Evolutionary conservation across 2,888 invertebrate genomes (phyloP).

Genomic region (Callyntrura guangdongensis): DNA sequence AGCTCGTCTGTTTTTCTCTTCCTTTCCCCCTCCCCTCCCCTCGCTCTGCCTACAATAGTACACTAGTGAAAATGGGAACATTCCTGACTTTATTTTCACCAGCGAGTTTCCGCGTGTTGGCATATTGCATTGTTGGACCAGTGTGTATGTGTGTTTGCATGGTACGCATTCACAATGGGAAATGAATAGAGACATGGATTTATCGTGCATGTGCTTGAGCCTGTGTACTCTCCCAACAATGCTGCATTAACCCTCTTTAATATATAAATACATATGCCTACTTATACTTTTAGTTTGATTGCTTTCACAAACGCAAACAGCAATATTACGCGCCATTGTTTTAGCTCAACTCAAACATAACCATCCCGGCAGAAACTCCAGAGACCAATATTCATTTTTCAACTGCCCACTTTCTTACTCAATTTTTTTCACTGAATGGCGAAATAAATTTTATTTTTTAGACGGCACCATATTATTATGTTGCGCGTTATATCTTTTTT

Average conservation of each 20-base stretch:
- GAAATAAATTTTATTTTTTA: constrained; percentile 64
- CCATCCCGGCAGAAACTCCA: constrained; percentile 48
- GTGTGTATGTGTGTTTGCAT: too few species aligned
- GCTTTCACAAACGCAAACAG: constrained; percentile 21
- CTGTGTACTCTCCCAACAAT: background rate
- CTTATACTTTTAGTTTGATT: background rate
- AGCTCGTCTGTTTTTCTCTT: background rate
- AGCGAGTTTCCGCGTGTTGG: background rate
- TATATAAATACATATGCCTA: background rate
- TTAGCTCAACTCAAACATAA: background rate
- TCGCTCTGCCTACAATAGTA: too few species aligned
- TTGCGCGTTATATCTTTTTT: constrained; percentile 1
- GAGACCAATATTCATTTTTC: constrained; percentile 77
- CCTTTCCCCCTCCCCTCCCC: too few species aligned
- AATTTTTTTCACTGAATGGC: constrained; percentile 68
- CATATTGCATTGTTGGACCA: constrained; percentile 10
- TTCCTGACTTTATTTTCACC: background rate
- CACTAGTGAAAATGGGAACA: background rate
- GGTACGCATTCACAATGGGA: background rate
- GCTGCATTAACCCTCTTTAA: background rate
- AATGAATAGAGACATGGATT: constrained; percentile 37
- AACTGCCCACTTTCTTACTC: constrained; percentile 75
- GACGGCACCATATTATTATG: constrained; percentile 30
- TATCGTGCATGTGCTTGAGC: background rate
- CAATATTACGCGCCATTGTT: constrained; percentile 33